Conservation (phyloP, 2,113 vertebrate genomes). For the Halcyon senegalensis region DNA sequence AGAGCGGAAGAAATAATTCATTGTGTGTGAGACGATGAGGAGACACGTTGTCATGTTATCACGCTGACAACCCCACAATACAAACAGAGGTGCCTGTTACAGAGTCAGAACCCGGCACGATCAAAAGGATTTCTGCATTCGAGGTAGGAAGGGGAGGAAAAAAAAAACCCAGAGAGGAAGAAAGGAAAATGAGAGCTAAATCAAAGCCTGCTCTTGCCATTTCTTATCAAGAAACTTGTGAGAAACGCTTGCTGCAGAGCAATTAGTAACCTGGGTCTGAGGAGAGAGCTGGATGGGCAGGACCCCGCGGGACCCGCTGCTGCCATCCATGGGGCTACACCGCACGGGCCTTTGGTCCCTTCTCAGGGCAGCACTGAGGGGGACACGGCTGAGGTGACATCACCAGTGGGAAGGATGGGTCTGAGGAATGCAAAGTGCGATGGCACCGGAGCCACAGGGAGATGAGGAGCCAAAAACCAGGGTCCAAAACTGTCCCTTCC, state of each 20-base stretch:
- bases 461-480: not conserved
- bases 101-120: not conserved
- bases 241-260: not conserved
- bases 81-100: constrained; percentile 26
- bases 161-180: not conserved
- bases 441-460: accelerated
- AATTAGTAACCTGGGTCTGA: not conserved
- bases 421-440: accelerated
- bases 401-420: not conserved
- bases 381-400: accelerated
- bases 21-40: not conserved
- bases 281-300: accelerated
- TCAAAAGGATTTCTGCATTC: constrained; percentile 37
- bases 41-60: not conserved
- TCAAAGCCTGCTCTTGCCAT: constrained; percentile 5
- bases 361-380: not conserved
- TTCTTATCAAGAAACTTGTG: not conserved
- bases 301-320: not conserved
- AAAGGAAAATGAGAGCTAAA: not conserved
- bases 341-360: accelerated
- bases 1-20: constrained; percentile 31
- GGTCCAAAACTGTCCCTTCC: not conserved
- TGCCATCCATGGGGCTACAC: not conserved
- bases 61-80: constrained; percentile 8
- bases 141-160: not conserved